These are phyloP conservation scores for Trachythela sp. DNA, from an alignment of 64 coral and sea anemone genomes.

Conservation along the genomic window DNA sequence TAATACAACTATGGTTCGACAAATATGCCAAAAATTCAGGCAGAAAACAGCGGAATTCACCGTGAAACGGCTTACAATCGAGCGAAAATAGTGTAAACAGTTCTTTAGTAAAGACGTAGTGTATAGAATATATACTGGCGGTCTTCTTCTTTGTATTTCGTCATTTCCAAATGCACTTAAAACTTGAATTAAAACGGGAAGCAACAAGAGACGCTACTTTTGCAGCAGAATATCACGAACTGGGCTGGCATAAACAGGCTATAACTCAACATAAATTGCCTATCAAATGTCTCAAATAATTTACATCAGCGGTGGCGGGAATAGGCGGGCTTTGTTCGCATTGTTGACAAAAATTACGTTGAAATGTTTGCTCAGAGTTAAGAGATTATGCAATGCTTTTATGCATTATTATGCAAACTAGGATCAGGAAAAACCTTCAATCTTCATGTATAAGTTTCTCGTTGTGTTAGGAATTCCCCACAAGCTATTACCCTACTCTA, in stretches of 20 bases:
- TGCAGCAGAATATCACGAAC: background rate
- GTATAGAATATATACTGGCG: background rate
- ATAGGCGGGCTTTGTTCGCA: background rate
- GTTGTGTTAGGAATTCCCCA: too few relatives aligned
- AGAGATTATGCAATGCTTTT: background rate
- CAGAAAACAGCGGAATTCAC: background rate
- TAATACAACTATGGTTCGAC: background rate
- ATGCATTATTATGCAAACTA: background rate
- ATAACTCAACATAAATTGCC: background rate
- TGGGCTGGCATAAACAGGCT: too few relatives aligned
- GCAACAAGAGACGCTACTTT: background rate
- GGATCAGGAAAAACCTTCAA: background rate
- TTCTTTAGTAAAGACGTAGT: background rate
- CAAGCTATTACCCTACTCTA: too few relatives aligned
- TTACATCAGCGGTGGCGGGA: background rate
- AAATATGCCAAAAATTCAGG: background rate
- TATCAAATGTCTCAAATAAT: background rate
- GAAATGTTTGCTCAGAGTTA: background rate
- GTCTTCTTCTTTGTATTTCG: background rate
- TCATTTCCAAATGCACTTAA: background rate
- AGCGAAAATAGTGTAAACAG: background rate
- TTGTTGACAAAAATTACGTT: background rate
- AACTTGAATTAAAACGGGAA: background rate
- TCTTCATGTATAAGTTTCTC: too few relatives aligned
- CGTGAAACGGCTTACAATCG: too few relatives aligned